A percentile compares a stretch with the other conserved stretches of the same genome.
These are phyloP conservation scores for silkworm (Bombyx mori) DNA, from an alignment of 1,140 invertebrate genomes.

Conservation along the genomic window DNA sequence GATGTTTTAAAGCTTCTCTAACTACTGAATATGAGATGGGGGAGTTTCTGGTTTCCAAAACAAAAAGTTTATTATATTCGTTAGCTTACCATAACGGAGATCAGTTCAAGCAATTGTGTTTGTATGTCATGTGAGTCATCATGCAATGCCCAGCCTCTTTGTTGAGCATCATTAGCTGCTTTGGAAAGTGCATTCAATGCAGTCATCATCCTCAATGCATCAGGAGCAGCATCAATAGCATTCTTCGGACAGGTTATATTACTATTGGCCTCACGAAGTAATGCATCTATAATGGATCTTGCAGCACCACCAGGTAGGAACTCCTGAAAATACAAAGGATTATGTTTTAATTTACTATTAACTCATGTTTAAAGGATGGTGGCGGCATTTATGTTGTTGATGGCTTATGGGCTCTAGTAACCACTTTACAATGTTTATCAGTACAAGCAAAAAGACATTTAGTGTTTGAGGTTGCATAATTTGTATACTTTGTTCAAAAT, in stretches of 20 bases:
- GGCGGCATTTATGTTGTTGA: no score
- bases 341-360: no score
- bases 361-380: no score
- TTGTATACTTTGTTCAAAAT: no score
- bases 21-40: no score
- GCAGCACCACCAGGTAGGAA: conserved; percentile 61
- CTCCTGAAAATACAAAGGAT: conserved; percentile 29
- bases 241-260: conserved; percentile 72
- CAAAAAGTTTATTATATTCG: neutral
- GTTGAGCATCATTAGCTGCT: conserved; percentile 94
- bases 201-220: conserved; percentile 83
- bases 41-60: no score
- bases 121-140: conserved; percentile 91
- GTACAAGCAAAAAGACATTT: no score
- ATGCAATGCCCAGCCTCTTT: conserved; percentile 93
- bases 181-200: conserved; percentile 86
- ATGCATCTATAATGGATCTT: conserved; percentile 60
- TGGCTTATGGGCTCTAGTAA: no score
- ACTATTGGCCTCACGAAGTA: conserved; percentile 58
- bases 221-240: conserved; percentile 79
- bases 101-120: conserved; percentile 85
- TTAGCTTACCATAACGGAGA: conserved; percentile 83
- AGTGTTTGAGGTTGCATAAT: no score
- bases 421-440: no score
- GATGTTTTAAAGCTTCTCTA: no score